phyloP scores from a whole-genome alignment of 2,888 invertebrate genomes.

The Eurois occulta region DNA sequence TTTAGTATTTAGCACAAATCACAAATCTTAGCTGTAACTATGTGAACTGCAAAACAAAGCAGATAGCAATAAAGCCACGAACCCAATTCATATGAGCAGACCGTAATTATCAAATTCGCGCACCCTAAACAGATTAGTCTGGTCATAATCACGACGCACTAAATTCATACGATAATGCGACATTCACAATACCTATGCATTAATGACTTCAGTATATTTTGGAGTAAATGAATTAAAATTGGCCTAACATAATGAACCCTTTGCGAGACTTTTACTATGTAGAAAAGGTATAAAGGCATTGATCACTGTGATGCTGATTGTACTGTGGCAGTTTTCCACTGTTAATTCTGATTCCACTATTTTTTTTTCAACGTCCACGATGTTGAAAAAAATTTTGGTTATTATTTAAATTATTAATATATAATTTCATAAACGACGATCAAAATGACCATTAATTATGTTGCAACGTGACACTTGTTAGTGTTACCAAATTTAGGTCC shows the following conservation, averaged over 20 bases:
- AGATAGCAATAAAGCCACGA: conserved; percentile 25
- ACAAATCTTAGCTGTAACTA: not conserved
- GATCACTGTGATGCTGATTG: not conserved
- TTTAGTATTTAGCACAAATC: not conserved
- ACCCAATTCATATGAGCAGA: conserved; percentile 37
- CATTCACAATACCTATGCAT: too few relatives aligned
- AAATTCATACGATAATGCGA: conserved; percentile 27
- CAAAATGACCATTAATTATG: not conserved
- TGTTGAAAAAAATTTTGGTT: too few relatives aligned
- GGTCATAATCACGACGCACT: conserved; percentile 36
- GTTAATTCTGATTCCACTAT: not conserved
- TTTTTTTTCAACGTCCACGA: not conserved
- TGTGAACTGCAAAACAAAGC: conserved; percentile 17
- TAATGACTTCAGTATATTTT: not conserved
- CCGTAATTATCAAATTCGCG: conserved; percentile 47
- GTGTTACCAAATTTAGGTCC: not conserved
- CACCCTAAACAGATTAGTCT: conserved; percentile 45
- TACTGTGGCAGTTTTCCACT: not conserved
- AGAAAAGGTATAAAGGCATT: not conserved
- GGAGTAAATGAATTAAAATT: not conserved
- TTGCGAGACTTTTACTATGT: not conserved
- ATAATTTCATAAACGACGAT: not conserved
- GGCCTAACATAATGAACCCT: not conserved
- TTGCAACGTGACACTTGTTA: not conserved
- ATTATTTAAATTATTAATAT: too few relatives aligned